Evolutionary conservation across 2,888 invertebrate genomes (phyloP), one percentile per base, ranked within the genome.

Genomic region (Chesias legatella): DNA sequence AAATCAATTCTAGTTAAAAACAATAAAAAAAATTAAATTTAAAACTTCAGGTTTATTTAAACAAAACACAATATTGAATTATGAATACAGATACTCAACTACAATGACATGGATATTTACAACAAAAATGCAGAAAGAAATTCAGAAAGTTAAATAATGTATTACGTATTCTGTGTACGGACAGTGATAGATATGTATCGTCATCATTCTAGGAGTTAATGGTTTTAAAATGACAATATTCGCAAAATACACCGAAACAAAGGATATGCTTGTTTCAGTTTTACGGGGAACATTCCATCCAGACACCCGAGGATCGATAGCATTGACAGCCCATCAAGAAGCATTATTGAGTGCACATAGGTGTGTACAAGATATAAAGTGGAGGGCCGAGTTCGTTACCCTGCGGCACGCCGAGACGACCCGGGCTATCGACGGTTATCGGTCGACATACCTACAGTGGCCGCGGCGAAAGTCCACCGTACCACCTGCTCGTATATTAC

Each of bases 361-460:
- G 56, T 49, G 32, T 49, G 44, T 59, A 56, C 48, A 54, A 56
- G 49, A 51, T 48, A 62, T 63, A 61, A 33, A 65, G 52, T 55
- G 53, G 36, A 46, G 64, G 67, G 40, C 53, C 61, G 65, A 72
- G 79, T 69, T 78, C 79, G 72, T 69, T 75, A 72, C 72, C 73
- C 78, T 69, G 70, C 39, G 66, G 61, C 41, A 65, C 58, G 55
- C 62, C 58, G 60, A 59, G 62, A 57, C 58, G 44, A 71, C 69
- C 65, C 55, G 51, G 48, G 47, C 58, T 70, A 71, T 68, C 73
- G 53, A 41, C 68, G 65, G 71, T 72, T 77, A 79, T 78, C 78
- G 67, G 67, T 65, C 67, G 64, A 58, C 60, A 66, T 65, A 67
- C 60, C 44, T 33, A 21, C 46, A 37, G 48, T 29, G 33, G 33